Evolutionary conservation across 2,888 invertebrate genomes (phyloP), one percentile per base, ranked within the genome.

Genomic region (Aplocera efformata): DNA sequence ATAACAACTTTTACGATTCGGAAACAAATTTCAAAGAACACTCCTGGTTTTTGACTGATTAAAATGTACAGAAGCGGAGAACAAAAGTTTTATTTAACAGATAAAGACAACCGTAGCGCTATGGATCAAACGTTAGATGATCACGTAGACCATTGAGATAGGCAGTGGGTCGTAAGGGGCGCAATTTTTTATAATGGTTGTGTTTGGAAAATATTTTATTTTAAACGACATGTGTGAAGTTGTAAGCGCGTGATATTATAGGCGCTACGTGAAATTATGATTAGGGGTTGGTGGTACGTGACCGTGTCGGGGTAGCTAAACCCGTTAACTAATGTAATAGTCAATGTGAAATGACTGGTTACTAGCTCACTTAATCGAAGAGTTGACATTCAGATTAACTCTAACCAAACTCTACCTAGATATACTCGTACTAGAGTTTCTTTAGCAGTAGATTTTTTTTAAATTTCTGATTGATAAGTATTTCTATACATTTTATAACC

Each of bases 81-180:
- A 70, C 72, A 74, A 79, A 74, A 72, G 69, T 68, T 76, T 77
- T 77, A 76, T 70, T 72, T 68, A 58, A 68, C 55, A 68, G 75
- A 79, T 78, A 80, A 74, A 80, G 54, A 56, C 57, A 21, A 53
- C 63, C 79, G 79, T 72, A 65, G 73, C 75, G 73, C 71, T 67
- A 50, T 43, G 63, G 68, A 72, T 81, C 85, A 85, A 85, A 85
- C 66, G 77, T 13, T 50, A 58, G 48, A 58, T 55, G 60, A 69
- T 78, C 86, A 85, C 86, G 85, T 84, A 76, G 53, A 29, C 65
- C 83, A 75, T 83, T 77, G 66, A 83, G 79, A 79, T 83, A 78
- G 76, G 75, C 64, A 67, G 50, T 55, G 63, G 58, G 58, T 26
- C 29, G 17, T 9, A 51, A 73, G 77, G 21, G 81, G 81, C 74